Percentiles rank a stretch among this genome's conserved stretches.
These are phyloP conservation scores for Argopecten irradians DNA, from an alignment of 1,140 invertebrate species.

Conservation along the genomic window DNA sequence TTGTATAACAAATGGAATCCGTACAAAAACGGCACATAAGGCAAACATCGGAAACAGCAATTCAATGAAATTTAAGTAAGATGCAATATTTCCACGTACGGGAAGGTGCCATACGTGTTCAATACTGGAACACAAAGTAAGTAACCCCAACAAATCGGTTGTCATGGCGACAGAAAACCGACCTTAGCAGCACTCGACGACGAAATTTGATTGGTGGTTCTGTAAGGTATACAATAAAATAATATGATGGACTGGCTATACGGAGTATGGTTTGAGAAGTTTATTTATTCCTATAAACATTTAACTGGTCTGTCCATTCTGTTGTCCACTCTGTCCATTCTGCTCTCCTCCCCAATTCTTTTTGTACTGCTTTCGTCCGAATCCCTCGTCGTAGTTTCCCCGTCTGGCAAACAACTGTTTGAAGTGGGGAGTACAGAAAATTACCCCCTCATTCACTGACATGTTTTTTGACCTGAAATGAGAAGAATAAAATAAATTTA, in stretches of 20 bases:
- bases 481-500: slow-evolving; percentile 35
- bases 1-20: not conserved
- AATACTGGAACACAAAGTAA: not conserved
- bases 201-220: not conserved
- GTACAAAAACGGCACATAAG: not conserved
- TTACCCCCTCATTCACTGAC: slow-evolving; percentile 85
- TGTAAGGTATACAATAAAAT: not conserved
- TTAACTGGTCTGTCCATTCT: slow-evolving; percentile 13
- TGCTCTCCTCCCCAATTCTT: slow-evolving; percentile 75
- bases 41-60: not conserved
- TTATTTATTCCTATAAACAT: not conserved
- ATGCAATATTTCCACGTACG: not conserved
- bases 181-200: not conserved
- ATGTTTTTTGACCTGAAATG: slow-evolving; percentile 85
- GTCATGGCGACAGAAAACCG: not conserved
- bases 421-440: slow-evolving; percentile 89
- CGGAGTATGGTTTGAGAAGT: not conserved
- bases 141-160: not conserved
- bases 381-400: slow-evolving; percentile 90
- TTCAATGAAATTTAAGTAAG: slow-evolving; percentile 6
- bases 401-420: slow-evolving; percentile 90
- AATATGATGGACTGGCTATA: not conserved
- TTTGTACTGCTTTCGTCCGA: slow-evolving; percentile 79
- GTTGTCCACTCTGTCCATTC: no score
- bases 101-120: not conserved